Evolutionary conservation across 1,140 invertebrate species (phyloP), one percentile per base, ranked within the genome.

Genomic region (Agrypnia vestita): DNA sequence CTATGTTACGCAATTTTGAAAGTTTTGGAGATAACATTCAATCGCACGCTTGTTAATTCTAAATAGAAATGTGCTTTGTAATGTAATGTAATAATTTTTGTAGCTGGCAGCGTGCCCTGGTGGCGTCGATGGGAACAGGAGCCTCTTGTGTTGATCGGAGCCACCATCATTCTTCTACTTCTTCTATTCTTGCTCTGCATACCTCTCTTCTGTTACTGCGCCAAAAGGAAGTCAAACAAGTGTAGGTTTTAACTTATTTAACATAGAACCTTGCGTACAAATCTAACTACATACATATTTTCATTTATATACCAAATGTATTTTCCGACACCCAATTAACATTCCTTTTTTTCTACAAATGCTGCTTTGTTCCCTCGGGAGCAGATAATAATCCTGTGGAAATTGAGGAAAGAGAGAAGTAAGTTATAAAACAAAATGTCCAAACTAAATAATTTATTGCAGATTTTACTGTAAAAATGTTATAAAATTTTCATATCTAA

Each of bases 361-460:
- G 76, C 69, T 67, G 76, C 15, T 25, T 46, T 82, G 78, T 25
- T 77, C 46, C 43, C 25, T 74, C 25, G 13, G n/a, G 51, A 56
- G 44, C 35, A 95, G 94, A 94, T 90, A 94, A 93, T 92, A 94
- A 92, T 88, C 92, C 93, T 81, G 92, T 94, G 87, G 92, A 94
- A 86, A 89, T 95, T 90, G 94, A 95, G 88, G 94, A 95, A 90
- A 91, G 94, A 85, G 94, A 96, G 90, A 95, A 95, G 94, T 96
- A 94, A 96, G 94, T 94, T 89, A 86, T 74, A 19, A 44, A 69
- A n/a, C 3, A 61, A 19, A 11, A 6, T 25, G 15, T 19, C 17
- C 25, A 35, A 6, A 35, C 25, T 6, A 35, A 35, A 35, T 35
- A 35, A 35, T 35, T 35, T 35, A 35, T 35, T 35, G 6, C 25